A percentile compares a stretch with the other conserved stretches of the same genome.
Conservation (phyloP, 2,888 invertebrate species). For the Bugulina stolonifera region DNA sequence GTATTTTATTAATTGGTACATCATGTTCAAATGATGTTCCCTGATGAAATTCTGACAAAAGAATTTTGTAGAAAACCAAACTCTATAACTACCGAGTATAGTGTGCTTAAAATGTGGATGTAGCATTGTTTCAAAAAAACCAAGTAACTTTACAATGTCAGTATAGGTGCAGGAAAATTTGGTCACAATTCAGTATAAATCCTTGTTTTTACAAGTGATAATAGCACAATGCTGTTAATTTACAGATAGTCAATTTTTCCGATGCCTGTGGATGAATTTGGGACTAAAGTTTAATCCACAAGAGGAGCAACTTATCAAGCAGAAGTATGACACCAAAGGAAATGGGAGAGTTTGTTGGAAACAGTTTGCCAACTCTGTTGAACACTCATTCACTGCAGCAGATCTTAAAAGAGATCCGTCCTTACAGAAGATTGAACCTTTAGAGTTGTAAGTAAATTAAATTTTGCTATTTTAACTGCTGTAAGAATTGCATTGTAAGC, state of each 20-base stretch:
- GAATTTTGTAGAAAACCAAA: no score
- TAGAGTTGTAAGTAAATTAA: constrained; percentile 43
- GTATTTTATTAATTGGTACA: no score
- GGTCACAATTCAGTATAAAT: no score
- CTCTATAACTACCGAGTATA: no score
- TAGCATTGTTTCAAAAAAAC: no score
- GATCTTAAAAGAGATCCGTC: constrained; percentile 39
- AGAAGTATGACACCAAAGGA: constrained; percentile 42
- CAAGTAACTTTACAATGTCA: no score
- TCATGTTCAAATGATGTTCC: no score
- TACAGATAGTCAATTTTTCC: constrained; percentile 51
- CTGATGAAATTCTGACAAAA: no score
- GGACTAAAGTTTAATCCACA: constrained; percentile 42
- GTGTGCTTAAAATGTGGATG: no score
- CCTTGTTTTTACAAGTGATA: no score
- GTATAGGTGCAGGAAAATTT: no score
- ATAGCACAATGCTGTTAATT: no score
- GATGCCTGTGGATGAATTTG: constrained; percentile 50
- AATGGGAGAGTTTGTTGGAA: constrained; percentile 48
- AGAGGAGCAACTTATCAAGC: constrained; percentile 39
- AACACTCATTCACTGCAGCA: constrained; percentile 44
- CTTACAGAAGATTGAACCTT: constrained; percentile 37
- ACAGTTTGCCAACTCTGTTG: constrained; percentile 47
- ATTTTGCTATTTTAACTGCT: neutral
- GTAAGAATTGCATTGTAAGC: neutral